A percentile compares a stretch with the other conserved stretches of the same genome.
Conservation (phyloP, 2,888 invertebrate species). For the Platycheirus albimanus region DNA sequence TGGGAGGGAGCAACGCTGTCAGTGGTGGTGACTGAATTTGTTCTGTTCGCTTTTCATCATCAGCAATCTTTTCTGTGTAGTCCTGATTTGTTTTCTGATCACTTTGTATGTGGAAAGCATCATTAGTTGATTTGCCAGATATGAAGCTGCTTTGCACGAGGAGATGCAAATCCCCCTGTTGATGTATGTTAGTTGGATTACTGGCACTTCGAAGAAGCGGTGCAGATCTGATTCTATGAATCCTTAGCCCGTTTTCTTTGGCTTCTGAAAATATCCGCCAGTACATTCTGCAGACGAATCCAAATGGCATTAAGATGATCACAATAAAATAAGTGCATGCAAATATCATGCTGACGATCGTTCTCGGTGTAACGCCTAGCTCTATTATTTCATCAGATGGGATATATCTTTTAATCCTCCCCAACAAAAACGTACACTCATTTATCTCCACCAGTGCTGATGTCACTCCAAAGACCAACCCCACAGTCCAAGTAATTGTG, state of each 20-base stretch:
- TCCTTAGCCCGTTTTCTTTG: slow-evolving; percentile 82
- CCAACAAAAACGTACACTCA: slow-evolving; percentile 78
- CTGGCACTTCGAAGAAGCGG: slow-evolving; percentile 82
- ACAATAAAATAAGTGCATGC: slow-evolving; percentile 81
- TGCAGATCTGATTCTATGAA: slow-evolving; percentile 83
- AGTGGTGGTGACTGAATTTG: too few relatives aligned
- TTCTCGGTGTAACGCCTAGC: slow-evolving; percentile 74
- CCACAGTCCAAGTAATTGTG: slow-evolving; percentile 81
- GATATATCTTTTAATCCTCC: slow-evolving; percentile 76
- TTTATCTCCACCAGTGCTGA: slow-evolving; percentile 81
- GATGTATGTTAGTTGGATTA: slow-evolving; percentile 79
- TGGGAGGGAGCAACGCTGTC: slow-evolving; percentile 43
- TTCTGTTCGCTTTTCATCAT: slow-evolving; percentile 40
- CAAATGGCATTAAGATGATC: slow-evolving; percentile 82
- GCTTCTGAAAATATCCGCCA: slow-evolving; percentile 83
- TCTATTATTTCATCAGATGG: slow-evolving; percentile 44
- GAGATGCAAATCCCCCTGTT: slow-evolving; percentile 66
- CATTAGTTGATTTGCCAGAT: slow-evolving; percentile 79
- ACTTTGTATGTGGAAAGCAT: slow-evolving; percentile 81
- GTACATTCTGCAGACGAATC: slow-evolving; percentile 83
- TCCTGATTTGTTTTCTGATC: slow-evolving; percentile 79
- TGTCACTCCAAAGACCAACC: slow-evolving; percentile 81
- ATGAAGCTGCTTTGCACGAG: slow-evolving; percentile 80
- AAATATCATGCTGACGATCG: slow-evolving; percentile 79
- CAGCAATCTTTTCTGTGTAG: slow-evolving; percentile 77